phyloP scores from a whole-genome alignment of 2,113 vertebrate species.

The Planiliza haematocheilus region DNA sequence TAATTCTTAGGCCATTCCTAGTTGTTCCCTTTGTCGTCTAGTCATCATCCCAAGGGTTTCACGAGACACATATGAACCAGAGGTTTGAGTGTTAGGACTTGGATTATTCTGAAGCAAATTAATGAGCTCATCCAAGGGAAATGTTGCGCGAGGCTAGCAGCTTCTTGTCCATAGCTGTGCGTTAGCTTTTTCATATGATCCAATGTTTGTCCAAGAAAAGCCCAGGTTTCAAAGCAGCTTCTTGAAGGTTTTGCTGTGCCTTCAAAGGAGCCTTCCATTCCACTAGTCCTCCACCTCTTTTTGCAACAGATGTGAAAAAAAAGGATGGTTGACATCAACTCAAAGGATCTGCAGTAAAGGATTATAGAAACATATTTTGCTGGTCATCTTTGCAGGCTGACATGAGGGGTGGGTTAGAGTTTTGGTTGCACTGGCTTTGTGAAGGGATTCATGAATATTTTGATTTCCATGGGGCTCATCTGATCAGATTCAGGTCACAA shows the following conservation, averaged over 20 bases:
- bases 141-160: background rate
- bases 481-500: constrained; percentile 17
- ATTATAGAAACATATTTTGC: background rate
- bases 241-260: background rate
- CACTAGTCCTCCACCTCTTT: background rate
- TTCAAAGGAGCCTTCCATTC: constrained; percentile 15
- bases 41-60: constrained; percentile 5
- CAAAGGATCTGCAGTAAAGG: background rate
- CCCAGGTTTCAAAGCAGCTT: background rate
- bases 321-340: background rate
- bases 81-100: background rate
- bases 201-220: background rate
- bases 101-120: background rate
- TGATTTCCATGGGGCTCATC: constrained; percentile 9
- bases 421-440: background rate
- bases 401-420: background rate
- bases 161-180: constrained; percentile 8
- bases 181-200: constrained; percentile 11
- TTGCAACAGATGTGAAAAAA: background rate
- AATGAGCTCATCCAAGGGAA: background rate
- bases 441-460: background rate
- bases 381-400: background rate
- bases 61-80: background rate
- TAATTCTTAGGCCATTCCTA: background rate
- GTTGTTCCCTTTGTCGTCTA: constrained; percentile 1